phyloP scores from a whole-genome alignment of 2,113 vertebrate genomes.

The Lepisosteus oculatus region DNA sequence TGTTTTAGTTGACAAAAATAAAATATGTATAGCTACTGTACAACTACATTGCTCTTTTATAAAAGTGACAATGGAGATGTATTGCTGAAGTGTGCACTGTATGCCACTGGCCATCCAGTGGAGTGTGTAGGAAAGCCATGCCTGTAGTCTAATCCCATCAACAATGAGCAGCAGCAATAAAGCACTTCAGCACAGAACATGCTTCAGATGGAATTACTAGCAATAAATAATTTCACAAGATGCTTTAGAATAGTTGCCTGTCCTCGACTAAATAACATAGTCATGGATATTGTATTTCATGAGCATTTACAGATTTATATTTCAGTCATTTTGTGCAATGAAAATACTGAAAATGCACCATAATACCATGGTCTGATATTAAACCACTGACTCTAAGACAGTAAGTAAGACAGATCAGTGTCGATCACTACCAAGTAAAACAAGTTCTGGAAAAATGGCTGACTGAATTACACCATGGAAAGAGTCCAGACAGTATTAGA shows the following conservation, averaged over 20 bases:
- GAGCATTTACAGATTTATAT: background rate
- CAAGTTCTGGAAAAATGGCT: background rate
- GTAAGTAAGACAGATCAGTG: constrained; percentile 4
- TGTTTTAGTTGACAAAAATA: no score
- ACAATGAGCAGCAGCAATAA: background rate
- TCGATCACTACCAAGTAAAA: background rate
- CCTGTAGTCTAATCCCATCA: no score
- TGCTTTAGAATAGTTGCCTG: constrained; percentile 45
- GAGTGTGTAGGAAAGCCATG: no score
- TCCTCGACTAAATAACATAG: constrained; percentile 5
- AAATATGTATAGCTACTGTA: no score
- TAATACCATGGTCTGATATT: constrained; percentile 1
- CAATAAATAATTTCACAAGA: constrained; percentile 50
- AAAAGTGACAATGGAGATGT: no score
- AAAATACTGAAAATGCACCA: background rate
- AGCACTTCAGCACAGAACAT: constrained; percentile 17
- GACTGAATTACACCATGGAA: no score
- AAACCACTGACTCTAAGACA: background rate
- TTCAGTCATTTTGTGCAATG: constrained; percentile 8
- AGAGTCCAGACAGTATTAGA: no score
- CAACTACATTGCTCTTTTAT: no score
- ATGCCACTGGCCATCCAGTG: no score
- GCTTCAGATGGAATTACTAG: constrained; percentile 45
- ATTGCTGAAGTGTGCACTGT: no score
- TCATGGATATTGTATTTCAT: no score